Evolutionary conservation across 1,140 invertebrate species (phyloP).

Genomic region (Cecropterus lyciades): DNA sequence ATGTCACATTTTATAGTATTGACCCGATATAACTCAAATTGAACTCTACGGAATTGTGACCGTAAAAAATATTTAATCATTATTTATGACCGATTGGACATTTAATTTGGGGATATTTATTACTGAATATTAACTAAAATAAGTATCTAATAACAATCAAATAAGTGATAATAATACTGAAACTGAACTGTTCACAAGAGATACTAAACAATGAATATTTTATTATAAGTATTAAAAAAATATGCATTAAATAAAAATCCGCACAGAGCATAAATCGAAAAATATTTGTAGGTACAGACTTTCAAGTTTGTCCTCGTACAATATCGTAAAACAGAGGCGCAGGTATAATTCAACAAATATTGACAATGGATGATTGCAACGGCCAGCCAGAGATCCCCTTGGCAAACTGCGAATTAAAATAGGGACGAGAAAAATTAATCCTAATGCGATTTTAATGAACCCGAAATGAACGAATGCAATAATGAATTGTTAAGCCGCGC

Average conservation of each 20-base stretch:
- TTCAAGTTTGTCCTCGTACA: slow-evolving; percentile 43
- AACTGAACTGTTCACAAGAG: no score
- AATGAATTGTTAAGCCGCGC: slow-evolving; percentile 77
- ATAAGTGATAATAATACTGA: no score
- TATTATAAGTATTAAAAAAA: no score
- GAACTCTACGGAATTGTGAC: slow-evolving; percentile 46
- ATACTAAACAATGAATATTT: no score
- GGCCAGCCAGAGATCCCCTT: slow-evolving; percentile 73
- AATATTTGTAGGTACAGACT: slow-evolving; percentile 1
- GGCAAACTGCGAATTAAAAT: slow-evolving; percentile 81
- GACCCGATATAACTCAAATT: slow-evolving; percentile 56
- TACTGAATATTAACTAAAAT: slow-evolving; percentile 6
- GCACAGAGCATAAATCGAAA: not conserved
- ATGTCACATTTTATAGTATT: slow-evolving; percentile 56
- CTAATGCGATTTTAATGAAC: slow-evolving; percentile 84
- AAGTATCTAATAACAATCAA: not conserved
- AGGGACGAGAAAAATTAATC: slow-evolving; percentile 83
- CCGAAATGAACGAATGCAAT: slow-evolving; percentile 79
- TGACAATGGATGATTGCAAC: slow-evolving; percentile 80
- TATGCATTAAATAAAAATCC: not conserved
- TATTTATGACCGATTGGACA: slow-evolving; percentile 54
- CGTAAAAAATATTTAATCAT: slow-evolving; percentile 59
- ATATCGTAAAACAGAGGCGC: slow-evolving; percentile 60
- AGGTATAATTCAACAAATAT: slow-evolving; percentile 79
- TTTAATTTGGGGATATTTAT: slow-evolving; percentile 47